phyloP scores from a whole-genome alignment of 2,797 vertebrate genomes.

The Tinamus major region DNA sequence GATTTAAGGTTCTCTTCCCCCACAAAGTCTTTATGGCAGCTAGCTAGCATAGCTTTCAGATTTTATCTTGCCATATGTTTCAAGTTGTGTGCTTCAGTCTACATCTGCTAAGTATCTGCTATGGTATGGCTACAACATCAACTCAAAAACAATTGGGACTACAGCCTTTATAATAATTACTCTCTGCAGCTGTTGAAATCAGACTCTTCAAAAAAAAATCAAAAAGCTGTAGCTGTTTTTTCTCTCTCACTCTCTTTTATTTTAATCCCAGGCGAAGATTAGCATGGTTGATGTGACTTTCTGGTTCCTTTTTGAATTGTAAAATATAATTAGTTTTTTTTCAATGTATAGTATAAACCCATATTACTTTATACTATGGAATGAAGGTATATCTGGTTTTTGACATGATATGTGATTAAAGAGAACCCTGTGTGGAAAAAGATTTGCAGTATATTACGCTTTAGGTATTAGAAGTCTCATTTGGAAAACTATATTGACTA shows the following conservation, averaged over 20 bases:
- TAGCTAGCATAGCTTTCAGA: constrained; percentile 66
- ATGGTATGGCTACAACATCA: constrained; percentile 48
- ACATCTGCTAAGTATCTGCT: constrained; percentile 71
- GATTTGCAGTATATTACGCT: not conserved
- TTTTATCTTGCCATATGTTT: constrained; percentile 75
- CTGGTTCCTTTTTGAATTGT: not conserved
- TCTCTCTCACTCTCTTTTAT: not conserved
- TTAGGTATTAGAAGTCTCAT: not conserved
- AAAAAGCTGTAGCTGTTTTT: constrained; percentile 19
- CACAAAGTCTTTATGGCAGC: constrained; percentile 70
- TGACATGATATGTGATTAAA: not conserved
- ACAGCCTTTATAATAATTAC: constrained; percentile 72
- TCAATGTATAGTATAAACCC: not conserved
- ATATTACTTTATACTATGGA: not conserved
- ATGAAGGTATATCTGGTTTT: constrained; percentile 16
- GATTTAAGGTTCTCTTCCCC: constrained; percentile 37
- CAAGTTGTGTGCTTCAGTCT: constrained; percentile 66
- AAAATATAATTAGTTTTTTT: constrained; percentile 15
- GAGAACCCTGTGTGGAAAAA: not conserved
- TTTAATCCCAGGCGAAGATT: constrained; percentile 39
- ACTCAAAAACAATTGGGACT: constrained; percentile 64
- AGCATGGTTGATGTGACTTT: constrained; percentile 13
- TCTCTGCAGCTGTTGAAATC: constrained; percentile 63
- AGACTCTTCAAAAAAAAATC: constrained; percentile 25
- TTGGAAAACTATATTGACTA: not conserved